Evolutionary conservation across 2,888 invertebrate genomes (phyloP), one percentile per base, ranked within the genome.

Genomic region (Latrodectus hesperus): DNA sequence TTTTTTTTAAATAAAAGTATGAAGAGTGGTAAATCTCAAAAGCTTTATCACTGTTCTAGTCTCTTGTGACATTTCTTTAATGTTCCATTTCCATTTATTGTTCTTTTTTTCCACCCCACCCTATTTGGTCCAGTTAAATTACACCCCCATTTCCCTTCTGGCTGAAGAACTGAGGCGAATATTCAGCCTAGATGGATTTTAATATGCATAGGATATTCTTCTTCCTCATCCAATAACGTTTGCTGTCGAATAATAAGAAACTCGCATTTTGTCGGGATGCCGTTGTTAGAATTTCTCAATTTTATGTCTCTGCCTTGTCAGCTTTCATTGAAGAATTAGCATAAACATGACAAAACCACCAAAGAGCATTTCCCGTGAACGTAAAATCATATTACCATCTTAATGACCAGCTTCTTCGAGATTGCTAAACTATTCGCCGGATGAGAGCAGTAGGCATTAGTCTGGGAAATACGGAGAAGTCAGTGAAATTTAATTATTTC

Each of bases 301-400:
- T 38, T 60, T 53, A 67, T n/a, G 12, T 60, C n/a, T 16, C 74
- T 38, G 38, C 68, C 16, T 60, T 83, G 75, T 83, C 82, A 83
- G 22, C 55, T 75, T 75, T 68, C 70, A 76, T 83, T 64, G 60
- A 38, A 49, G 65, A 83, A 83, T 83, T 83, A 83, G 26, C 82
- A 83, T 83, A 83, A 75, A 75, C 75, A 83, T 76, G 82, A 83
- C 82, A 75, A 83, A 70, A 12, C 64, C 67, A 65, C 74, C 53
- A 38, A 74, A 64, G 65, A 68, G 55, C 17, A 17, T 17, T 65
- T 64, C 38, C 52, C 49, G 10, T 38, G n/a, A 9, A 10, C 16
- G 49, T 38, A 55, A 73, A 81, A 81, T 81, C 68, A 55, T 67
- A 81, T 81, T 81, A 74, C 52, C 74, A 67, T 67, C 49, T 72